phyloP scores from a whole-genome alignment of 2,888 invertebrate species.

The Aporophyla nigra region DNA sequence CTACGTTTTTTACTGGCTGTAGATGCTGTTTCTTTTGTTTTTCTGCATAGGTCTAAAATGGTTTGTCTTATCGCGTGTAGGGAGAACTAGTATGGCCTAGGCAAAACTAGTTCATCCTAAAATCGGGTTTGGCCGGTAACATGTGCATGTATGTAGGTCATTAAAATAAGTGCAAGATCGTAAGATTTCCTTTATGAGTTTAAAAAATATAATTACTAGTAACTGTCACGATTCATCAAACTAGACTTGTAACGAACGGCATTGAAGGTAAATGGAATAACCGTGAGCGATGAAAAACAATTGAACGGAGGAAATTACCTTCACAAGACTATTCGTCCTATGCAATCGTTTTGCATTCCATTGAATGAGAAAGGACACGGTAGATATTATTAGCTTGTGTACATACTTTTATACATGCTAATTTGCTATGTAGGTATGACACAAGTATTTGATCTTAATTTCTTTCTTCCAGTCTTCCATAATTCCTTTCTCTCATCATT shows the following conservation, averaged over 20 bases:
- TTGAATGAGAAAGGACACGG: constrained; percentile 17
- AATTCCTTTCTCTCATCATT: not conserved
- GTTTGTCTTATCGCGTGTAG: no score
- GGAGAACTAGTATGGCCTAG: no score
- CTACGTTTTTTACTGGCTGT: no score
- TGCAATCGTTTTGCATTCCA: constrained; percentile 12
- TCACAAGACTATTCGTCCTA: constrained; percentile 20
- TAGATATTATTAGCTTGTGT: not conserved
- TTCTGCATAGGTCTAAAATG: no score
- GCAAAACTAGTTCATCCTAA: no score
- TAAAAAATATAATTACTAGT: not conserved
- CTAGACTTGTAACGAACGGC: constrained; percentile 24
- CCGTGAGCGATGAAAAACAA: constrained; percentile 55
- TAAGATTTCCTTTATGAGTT: not conserved
- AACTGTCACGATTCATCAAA: constrained; percentile 14
- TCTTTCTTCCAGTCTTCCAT: not conserved
- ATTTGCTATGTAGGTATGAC: not conserved
- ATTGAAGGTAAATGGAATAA: constrained; percentile 35
- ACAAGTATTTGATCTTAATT: no score
- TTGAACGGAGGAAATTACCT: constrained; percentile 47
- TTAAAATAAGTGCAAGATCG: not conserved
- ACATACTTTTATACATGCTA: no score
- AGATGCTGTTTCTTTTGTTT: no score
- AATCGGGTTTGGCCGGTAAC: no score
- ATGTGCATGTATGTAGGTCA: not conserved